Base-by-base conservation (phyloP, 1,140 invertebrate genomes). In the Ceratosolen solmsi region DNA sequence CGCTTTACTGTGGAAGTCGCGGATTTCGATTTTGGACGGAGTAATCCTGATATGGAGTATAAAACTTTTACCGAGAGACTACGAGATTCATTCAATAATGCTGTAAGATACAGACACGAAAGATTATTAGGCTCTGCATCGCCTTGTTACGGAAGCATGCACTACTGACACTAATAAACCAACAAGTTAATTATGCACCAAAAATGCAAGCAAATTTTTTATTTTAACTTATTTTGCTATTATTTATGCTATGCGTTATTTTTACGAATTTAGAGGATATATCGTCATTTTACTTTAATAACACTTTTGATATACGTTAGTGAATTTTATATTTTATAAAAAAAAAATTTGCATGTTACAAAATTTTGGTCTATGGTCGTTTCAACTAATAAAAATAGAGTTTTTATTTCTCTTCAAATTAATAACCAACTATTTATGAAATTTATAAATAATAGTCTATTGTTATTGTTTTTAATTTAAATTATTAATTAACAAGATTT, bases 21-120 rank as follows among this genome's bases (percentile, higher is more conserved):
- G 0, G 95, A 97, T 88, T 97, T 97, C 86, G 96, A 97, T 89
- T 97, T 97, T 88, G 95, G 96, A 1, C 94, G 96, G 84, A 92
- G 89, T 36, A 94, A 94, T 88, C 92, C 94, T 15, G 95, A 97
- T 81, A 93, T 96, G 89, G 96, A 96, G 83, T 97, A 97, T 86
- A 97, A 96, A 92, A 96, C 96, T 33, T 97, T 97, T 87, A 92
- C 93, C 8, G 96, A 97, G 86, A 92, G 96, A 63, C 92, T 97
- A 3, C 91, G 94, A 38, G 96, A 96, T 84, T 96, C 95, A n/a
- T 93, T 97, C 82, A 92, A 93, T 76, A 94, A 94, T 84, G 93
- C 94, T 72, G 87, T 93, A 86, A 89, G 89, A 81, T 84, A 86
- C 25, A 86, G 85, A 84, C 81, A 80, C 83, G 84, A 89, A 86